phyloP scores from a whole-genome alignment of 2,113 vertebrate genomes.

The Bubo blakistoni region DNA sequence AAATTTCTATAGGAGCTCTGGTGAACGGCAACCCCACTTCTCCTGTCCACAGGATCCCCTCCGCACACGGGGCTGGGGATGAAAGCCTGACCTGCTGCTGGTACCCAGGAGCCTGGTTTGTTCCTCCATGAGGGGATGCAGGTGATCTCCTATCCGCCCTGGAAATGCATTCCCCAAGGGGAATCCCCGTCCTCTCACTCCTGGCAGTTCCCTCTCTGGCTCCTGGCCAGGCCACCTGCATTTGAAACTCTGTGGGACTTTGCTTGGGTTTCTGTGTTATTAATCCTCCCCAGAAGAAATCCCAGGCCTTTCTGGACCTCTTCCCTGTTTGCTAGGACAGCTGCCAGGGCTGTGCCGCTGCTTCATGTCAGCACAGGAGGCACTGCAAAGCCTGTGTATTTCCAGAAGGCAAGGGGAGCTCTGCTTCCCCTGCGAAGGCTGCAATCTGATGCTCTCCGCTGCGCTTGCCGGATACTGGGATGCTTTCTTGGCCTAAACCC shows the following conservation, averaged over 20 bases:
- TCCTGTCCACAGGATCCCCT: not conserved
- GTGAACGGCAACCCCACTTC: not conserved
- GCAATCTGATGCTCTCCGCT: not conserved
- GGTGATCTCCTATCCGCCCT: not conserved
- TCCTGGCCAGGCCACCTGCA: conserved; percentile 35
- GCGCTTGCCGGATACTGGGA: not conserved
- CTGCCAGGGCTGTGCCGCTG: conserved; percentile 1
- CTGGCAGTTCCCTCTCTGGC: conserved; percentile 14
- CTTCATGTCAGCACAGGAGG: conserved; percentile 11
- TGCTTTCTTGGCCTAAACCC: not conserved
- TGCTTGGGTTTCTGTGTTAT: not conserved
- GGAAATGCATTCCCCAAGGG: not conserved
- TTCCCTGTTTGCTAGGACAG: conserved; percentile 41
- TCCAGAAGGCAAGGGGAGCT: conserved; percentile 10
- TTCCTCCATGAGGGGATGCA: not conserved
- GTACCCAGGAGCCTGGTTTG: not conserved
- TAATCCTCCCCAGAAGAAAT: conserved; percentile 55
- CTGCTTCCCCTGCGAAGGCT: not conserved
- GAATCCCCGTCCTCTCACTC: not conserved
- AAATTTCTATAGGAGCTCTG: not conserved
- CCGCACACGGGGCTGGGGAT: accelerated
- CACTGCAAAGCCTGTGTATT: not conserved
- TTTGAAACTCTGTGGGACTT: not conserved
- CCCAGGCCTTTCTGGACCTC: conserved; percentile 48
- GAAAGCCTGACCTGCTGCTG: not conserved